Conservation (phyloP, 2,888 invertebrate species). For the Calliphora vomitoria region DNA sequence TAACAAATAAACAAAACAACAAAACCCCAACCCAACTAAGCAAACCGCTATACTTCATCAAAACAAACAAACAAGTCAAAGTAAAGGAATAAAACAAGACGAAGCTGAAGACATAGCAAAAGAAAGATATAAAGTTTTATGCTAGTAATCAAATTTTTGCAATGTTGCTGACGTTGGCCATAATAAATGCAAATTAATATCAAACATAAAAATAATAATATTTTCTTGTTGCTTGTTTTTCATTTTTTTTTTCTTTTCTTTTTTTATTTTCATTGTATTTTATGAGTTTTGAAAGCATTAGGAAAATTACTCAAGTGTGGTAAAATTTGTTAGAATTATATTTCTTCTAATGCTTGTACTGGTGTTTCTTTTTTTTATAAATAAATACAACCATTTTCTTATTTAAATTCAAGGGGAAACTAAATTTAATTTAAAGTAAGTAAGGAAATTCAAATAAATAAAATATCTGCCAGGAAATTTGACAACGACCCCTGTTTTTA, state of each 20-base stretch:
- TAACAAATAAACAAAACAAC: slow-evolving; percentile 14
- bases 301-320: slow-evolving; percentile 49
- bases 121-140: slow-evolving; percentile 59
- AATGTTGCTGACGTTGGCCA: slow-evolving; percentile 62
- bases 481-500: neutral
- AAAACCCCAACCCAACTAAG: neutral
- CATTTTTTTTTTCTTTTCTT: neutral
- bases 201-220: slow-evolving; percentile 55
- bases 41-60: slow-evolving; percentile 8
- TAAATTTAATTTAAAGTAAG: neutral
- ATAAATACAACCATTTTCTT: neutral
- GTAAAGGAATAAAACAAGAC: slow-evolving; percentile 12
- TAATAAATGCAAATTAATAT: slow-evolving; percentile 68
- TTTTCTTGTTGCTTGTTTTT: slow-evolving; percentile 19
- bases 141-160: slow-evolving; percentile 62
- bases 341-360: neutral
- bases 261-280: slow-evolving; percentile 27
- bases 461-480: neutral
- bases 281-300: slow-evolving; percentile 57
- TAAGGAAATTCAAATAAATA: neutral
- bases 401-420: neutral
- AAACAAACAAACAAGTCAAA: neutral
- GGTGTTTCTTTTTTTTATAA: neutral
- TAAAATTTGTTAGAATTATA: neutral
- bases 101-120: slow-evolving; percentile 16